Percentiles rank a stretch among this genome's conserved stretches.
Evolutionary conservation across 2,888 invertebrate species (phyloP).

Genomic region (Drosophila rubida): DNA sequence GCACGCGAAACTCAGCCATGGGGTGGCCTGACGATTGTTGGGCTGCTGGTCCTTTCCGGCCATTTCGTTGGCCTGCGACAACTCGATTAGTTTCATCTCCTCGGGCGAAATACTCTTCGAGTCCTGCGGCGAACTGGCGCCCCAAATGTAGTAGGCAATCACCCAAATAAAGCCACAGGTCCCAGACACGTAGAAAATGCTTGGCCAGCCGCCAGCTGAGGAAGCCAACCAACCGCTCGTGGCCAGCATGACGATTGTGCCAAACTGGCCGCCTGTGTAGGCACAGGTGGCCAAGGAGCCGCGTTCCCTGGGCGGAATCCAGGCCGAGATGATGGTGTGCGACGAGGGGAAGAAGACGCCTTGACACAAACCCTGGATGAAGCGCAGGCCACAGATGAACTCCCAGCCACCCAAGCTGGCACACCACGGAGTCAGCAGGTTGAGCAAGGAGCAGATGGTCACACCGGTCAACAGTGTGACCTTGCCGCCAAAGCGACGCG

Average conservation of each 20-base stretch:
- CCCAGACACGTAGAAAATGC: constrained; percentile 91
- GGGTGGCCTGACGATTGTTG: constrained; percentile 86
- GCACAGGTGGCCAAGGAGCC: constrained; percentile 88
- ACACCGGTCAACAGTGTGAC: constrained; percentile 87
- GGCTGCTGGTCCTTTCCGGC: constrained; percentile 42
- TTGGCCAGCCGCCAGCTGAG: constrained; percentile 89
- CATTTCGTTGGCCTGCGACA: constrained; percentile 59
- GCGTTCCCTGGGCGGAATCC: constrained; percentile 89
- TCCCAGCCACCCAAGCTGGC: constrained; percentile 88
- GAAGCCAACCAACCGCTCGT: constrained; percentile 91
- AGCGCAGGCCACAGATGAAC: constrained; percentile 87
- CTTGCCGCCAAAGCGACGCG: constrained; percentile 90
- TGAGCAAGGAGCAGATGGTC: constrained; percentile 87
- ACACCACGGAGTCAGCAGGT: constrained; percentile 88
- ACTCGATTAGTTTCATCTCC: constrained; percentile 89
- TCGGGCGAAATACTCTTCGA: constrained; percentile 87
- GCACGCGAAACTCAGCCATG: constrained; percentile 90
- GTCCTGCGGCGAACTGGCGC: constrained; percentile 88
- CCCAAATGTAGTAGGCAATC: constrained; percentile 88
- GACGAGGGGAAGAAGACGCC: constrained; percentile 89
- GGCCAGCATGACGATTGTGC: constrained; percentile 91
- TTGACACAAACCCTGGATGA: constrained; percentile 89
- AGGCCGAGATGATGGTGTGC: constrained; percentile 89
- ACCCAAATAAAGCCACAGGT: constrained; percentile 88
- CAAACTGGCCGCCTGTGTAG: constrained; percentile 91